A percentile compares a stretch with the other conserved stretches of the same genome.
phyloP scores from a whole-genome alignment of 2,113 vertebrate species.

The Empidonax alnorum region DNA sequence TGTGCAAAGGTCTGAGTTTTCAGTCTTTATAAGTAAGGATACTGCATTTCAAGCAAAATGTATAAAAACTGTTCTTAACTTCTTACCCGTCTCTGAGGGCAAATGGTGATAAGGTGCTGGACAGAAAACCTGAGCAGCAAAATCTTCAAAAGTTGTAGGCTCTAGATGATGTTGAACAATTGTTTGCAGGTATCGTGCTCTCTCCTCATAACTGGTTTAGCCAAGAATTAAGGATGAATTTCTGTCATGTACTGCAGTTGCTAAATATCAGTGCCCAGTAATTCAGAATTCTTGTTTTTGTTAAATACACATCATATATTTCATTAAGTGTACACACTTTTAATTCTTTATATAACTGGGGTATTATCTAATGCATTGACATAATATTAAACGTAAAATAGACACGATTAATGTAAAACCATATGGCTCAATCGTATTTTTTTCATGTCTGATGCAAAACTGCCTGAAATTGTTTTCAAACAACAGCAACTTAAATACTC shows the following conservation, averaged over 20 bases:
- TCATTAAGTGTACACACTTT: not conserved
- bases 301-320: not conserved
- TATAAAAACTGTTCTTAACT: not conserved
- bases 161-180: constrained; percentile 96
- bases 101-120: constrained; percentile 93
- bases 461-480: not conserved
- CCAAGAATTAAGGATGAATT: constrained; percentile 83
- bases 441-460: not conserved
- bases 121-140: constrained; percentile 95
- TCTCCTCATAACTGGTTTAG: constrained; percentile 91
- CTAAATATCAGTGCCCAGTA: not conserved
- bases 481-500: not conserved
- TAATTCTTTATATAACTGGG: not conserved
- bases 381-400: not conserved
- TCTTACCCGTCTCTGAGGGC: constrained; percentile 88
- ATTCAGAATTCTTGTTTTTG: not conserved
- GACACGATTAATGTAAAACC: not conserved
- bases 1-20: not conserved
- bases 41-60: constrained; percentile 75
- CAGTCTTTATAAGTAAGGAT: constrained; percentile 72
- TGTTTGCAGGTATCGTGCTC: constrained; percentile 93
- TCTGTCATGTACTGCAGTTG: not conserved
- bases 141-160: constrained; percentile 95
- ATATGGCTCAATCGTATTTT: not conserved
- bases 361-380: not conserved